Percentiles rank a stretch among this genome's conserved stretches.
Evolutionary conservation across 2,113 vertebrate genomes (phyloP).

Genomic region (Cavia aperea): DNA sequence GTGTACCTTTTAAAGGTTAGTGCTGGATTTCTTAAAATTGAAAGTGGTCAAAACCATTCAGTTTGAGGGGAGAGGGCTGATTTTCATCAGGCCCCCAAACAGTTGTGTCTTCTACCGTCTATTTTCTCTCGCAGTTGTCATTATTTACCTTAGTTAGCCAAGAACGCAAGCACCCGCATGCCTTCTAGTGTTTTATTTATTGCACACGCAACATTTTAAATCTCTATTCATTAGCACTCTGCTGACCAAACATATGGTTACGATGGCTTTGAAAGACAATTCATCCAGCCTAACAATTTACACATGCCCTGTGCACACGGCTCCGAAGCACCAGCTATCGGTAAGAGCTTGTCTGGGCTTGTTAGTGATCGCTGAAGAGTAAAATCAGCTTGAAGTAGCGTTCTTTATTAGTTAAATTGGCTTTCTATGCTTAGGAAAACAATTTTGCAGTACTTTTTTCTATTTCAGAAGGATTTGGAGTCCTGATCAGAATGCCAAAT

Average conservation of each 20-base stretch:
- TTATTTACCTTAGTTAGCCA: conserved; percentile 34
- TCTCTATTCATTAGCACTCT: conserved; percentile 47
- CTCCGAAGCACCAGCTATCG: not conserved
- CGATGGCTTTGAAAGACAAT: not conserved
- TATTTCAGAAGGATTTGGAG: not conserved
- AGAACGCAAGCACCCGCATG: not conserved
- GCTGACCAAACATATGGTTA: conserved; percentile 34
- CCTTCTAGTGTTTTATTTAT: conserved; percentile 34
- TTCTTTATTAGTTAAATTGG: not conserved
- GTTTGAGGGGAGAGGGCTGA: not conserved
- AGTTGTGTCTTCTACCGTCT: not conserved
- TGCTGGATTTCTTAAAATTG: conserved; percentile 29
- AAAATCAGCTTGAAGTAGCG: not conserved
- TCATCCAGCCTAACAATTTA: not conserved
- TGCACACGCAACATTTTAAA: conserved; percentile 55
- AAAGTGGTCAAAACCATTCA: not conserved
- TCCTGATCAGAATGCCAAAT: not conserved
- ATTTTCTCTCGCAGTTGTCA: not conserved
- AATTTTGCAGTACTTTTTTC: not conserved
- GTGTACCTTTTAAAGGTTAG: not conserved
- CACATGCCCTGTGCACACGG: not conserved
- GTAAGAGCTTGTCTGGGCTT: conserved; percentile 18
- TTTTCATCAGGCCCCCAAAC: not conserved
- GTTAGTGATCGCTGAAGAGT: conserved; percentile 35
- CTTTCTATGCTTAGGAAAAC: not conserved